Conservation (phyloP, 2,888 invertebrate genomes). For the Acanthosepion pharaonis region DNA sequence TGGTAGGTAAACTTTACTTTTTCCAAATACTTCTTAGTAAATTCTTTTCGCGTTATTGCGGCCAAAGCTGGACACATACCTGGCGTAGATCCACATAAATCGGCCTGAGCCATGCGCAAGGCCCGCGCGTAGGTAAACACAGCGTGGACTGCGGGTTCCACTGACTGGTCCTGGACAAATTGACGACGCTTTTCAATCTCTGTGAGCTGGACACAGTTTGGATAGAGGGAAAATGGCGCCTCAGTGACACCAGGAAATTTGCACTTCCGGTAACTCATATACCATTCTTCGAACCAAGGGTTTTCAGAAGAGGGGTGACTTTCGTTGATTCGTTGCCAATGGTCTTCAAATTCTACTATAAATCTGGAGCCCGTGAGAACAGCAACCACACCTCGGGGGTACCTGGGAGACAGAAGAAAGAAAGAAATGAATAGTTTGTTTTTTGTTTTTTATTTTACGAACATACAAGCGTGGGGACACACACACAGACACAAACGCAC, state of each 20-base stretch:
- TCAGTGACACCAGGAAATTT: conserved; percentile 56
- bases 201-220: conserved; percentile 46
- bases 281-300: conserved; percentile 69
- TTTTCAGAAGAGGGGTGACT: conserved; percentile 62
- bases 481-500: too few species aligned
- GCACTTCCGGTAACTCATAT: conserved; percentile 63
- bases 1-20: conserved; percentile 67
- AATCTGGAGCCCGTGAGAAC: conserved; percentile 63
- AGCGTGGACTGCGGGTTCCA: conserved; percentile 69
- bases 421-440: too few species aligned
- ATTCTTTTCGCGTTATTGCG: conserved; percentile 58
- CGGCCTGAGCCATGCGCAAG: conserved; percentile 64
- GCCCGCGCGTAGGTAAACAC: conserved; percentile 69
- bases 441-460: too few species aligned
- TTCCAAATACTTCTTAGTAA: conserved; percentile 64
- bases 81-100: conserved; percentile 57
- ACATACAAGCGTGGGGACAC: too few species aligned
- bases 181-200: conserved; percentile 56
- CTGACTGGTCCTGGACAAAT: conserved; percentile 67
- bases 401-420: conserved; percentile 49
- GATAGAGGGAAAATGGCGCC: conserved; percentile 50
- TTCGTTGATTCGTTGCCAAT: conserved; percentile 68
- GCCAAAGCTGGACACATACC: conserved; percentile 63
- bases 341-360: conserved; percentile 71
- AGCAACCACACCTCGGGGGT: conserved; percentile 66